These are phyloP conservation scores for Eupithecia vulgata DNA, from an alignment of 2,888 invertebrate species.

Conservation along the genomic window DNA sequence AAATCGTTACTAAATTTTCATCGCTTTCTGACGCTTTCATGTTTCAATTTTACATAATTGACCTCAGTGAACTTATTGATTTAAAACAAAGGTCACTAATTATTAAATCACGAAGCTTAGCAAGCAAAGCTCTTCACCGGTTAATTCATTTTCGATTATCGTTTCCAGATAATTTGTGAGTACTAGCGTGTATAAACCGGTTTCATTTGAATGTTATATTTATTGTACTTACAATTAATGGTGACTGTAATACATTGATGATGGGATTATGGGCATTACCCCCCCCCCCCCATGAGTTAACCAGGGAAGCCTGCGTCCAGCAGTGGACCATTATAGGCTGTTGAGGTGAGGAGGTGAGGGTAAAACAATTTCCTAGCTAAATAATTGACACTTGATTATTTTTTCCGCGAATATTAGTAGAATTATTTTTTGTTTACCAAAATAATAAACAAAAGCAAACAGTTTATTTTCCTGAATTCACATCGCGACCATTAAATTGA, in stretches of 20 bases:
- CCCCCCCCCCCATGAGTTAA: too few species aligned
- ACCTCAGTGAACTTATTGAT: neutral
- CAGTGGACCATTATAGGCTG: too few species aligned
- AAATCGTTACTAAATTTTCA: neutral
- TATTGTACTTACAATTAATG: too few species aligned
- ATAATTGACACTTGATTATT: too few species aligned
- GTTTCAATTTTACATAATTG: neutral
- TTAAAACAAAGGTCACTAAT: neutral
- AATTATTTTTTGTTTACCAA: too few species aligned
- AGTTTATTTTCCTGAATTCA: slow-evolving; percentile 9
- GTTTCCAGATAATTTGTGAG: neutral
- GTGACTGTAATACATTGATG: too few species aligned
- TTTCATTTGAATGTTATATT: too few species aligned
- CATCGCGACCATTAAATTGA: slow-evolving; percentile 43
- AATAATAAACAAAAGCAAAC: slow-evolving; percentile 16
- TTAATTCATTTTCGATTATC: neutral
- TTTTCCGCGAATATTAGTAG: too few species aligned
- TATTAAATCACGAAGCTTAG: neutral
- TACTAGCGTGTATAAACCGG: neutral
- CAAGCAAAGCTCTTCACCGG: neutral
- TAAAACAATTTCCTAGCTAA: too few species aligned
- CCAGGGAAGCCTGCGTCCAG: too few species aligned
- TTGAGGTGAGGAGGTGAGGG: too few species aligned
- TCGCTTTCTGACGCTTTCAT: neutral
- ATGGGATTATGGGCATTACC: too few species aligned